Percentiles rank a stretch among this genome's conserved stretches.
Conservation (phyloP, 1,140 invertebrate genomes). For the Colletes gigas region DNA sequence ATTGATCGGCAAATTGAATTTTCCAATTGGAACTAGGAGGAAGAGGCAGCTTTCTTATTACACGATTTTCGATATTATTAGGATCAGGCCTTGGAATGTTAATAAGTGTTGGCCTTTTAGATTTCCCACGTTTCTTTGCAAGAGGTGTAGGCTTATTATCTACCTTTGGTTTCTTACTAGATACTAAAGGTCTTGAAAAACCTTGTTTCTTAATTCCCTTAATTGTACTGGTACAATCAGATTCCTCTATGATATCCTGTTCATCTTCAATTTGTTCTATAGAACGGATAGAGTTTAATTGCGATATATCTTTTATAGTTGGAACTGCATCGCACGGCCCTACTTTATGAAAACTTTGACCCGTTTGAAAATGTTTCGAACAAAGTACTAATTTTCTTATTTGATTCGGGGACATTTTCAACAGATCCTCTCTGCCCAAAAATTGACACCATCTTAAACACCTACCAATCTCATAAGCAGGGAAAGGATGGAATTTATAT, state of each 20-base stretch:
- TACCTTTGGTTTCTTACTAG: constrained; percentile 78
- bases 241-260: constrained; percentile 49
- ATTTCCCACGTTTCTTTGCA: constrained; percentile 79
- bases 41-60: constrained; percentile 74
- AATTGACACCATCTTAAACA: constrained; percentile 80
- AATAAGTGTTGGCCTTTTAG: constrained; percentile 74
- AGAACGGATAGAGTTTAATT: constrained; percentile 5
- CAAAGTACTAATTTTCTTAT: constrained; percentile 78
- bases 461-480: constrained; percentile 79
- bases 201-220: constrained; percentile 57
- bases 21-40: constrained; percentile 76
- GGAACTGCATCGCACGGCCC: constrained; percentile 78
- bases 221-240: constrained; percentile 4
- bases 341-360: constrained; percentile 75
- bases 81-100: constrained; percentile 75
- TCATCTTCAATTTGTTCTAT: constrained; percentile 44
- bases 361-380: constrained; percentile 77
- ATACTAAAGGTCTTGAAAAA: constrained; percentile 69
- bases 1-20: constrained; percentile 71
- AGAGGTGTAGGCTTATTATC: constrained; percentile 77
- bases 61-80: constrained; percentile 69
- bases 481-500: constrained; percentile 80
- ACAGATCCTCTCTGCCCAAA: constrained; percentile 75
- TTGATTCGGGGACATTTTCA: constrained; percentile 81
- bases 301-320: constrained; percentile 66